Evolutionary conservation across 2,797 vertebrate species (phyloP).

Genomic region (Corythornis leucogaster): DNA sequence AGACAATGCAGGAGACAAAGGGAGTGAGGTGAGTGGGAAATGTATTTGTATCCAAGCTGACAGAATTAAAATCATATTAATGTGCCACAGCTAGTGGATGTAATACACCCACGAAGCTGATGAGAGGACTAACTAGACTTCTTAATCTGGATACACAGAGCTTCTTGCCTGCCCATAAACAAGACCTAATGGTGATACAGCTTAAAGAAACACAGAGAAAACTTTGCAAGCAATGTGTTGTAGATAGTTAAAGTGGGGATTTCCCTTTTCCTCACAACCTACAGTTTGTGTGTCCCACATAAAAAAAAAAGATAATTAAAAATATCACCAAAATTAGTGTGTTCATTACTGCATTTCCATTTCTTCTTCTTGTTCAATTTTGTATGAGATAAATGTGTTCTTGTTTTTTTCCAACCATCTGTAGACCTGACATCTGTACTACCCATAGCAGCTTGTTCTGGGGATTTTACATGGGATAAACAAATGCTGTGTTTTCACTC

Average conservation of each 20-base stretch:
- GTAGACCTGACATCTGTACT: background rate
- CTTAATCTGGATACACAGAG: background rate
- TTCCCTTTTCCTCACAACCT: background rate
- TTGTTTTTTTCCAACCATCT: background rate
- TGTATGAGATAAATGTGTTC: background rate
- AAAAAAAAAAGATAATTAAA: background rate
- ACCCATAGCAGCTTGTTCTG: background rate
- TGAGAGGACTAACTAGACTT: background rate
- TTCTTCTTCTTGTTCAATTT: background rate
- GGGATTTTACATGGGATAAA: background rate
- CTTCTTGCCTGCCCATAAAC: background rate
- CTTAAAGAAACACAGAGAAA: background rate
- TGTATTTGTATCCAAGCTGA: background rate
- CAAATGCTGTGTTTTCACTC: background rate
- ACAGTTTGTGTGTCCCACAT: background rate
- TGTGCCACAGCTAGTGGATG: background rate
- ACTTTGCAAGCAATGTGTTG: background rate
- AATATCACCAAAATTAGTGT: background rate
- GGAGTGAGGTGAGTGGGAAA: background rate
- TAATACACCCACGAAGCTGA: background rate
- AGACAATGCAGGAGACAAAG: background rate
- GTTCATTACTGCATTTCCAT: background rate
- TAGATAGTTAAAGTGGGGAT: background rate
- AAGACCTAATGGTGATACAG: background rate
- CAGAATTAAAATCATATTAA: background rate